Conservation (phyloP, 2,888 invertebrate species). For the Dynastes grantii region DNA sequence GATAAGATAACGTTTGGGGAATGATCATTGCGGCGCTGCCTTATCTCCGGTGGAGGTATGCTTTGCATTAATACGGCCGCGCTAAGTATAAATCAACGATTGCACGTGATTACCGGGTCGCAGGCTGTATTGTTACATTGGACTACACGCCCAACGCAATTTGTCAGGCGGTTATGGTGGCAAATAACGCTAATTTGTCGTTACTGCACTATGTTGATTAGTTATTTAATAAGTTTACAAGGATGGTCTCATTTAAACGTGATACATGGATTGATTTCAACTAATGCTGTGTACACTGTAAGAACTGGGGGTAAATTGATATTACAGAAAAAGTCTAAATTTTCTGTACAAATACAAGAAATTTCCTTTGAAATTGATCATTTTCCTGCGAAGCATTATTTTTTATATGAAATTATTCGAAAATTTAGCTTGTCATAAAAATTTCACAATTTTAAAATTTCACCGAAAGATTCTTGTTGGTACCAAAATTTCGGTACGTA, state of each 20-base stretch:
- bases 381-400: no score
- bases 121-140: neutral
- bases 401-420: no score
- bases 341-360: no score
- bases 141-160: slow-evolving; percentile 39
- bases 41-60: slow-evolving; percentile 36
- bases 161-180: slow-evolving; percentile 48
- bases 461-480: no score
- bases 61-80: slow-evolving; percentile 43
- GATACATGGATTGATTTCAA: slow-evolving; percentile 25
- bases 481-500: no score
- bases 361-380: no score
- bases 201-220: slow-evolving; percentile 47
- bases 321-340: no score
- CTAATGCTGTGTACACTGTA: no score
- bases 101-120: slow-evolving; percentile 43
- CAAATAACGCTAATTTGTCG: slow-evolving; percentile 49
- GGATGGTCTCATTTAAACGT: slow-evolving; percentile 27
- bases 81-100: slow-evolving; percentile 44
- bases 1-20: slow-evolving; percentile 30
- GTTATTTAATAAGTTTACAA: slow-evolving; percentile 47
- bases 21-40: slow-evolving; percentile 15
- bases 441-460: no score
- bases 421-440: no score
- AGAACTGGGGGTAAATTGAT: no score